Conservation (phyloP, 35 echinoderm and acorn worm genomes). For the Amphiura filiformis region DNA sequence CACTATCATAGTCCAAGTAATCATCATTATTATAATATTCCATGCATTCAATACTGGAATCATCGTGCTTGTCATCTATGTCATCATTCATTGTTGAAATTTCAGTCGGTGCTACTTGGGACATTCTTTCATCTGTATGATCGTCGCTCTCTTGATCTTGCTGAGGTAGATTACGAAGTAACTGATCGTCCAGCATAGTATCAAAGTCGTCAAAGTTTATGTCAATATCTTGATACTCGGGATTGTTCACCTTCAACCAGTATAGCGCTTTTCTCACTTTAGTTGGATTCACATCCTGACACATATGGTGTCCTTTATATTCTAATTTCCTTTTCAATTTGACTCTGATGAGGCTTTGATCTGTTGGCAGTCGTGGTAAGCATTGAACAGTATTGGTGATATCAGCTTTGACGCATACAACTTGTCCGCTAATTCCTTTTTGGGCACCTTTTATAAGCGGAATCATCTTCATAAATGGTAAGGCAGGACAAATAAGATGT, state of each 20-base stretch:
- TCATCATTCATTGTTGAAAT: no score
- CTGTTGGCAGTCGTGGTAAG: constrained; percentile 23
- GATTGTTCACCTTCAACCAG: no score
- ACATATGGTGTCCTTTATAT: constrained; percentile 55
- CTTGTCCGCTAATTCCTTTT: constrained; percentile 50
- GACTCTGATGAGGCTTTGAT: constrained; percentile 43
- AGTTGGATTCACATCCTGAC: constrained; percentile 18
- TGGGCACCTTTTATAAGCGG: constrained; percentile 32
- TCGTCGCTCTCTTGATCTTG: not conserved
- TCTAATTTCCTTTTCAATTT: constrained; percentile 63
- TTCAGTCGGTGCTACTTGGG: no score
- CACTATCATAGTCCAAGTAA: no score
- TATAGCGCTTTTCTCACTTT: not conserved
- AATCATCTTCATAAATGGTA: constrained; percentile 54
- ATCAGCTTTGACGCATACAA: constrained; percentile 64
- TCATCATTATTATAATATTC: no score
- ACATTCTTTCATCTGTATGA: not conserved
- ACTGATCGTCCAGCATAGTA: not conserved
- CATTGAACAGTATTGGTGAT: constrained; percentile 18
- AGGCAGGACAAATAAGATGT: constrained; percentile 14
- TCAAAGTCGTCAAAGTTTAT: not conserved
- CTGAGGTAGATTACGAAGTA: not conserved
- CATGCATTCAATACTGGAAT: no score
- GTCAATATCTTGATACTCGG: not conserved
- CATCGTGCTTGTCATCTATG: no score